These are phyloP conservation scores for Laticauda colubrina DNA, from an alignment of 2,113 vertebrate genomes.

Conservation along the genomic window DNA sequence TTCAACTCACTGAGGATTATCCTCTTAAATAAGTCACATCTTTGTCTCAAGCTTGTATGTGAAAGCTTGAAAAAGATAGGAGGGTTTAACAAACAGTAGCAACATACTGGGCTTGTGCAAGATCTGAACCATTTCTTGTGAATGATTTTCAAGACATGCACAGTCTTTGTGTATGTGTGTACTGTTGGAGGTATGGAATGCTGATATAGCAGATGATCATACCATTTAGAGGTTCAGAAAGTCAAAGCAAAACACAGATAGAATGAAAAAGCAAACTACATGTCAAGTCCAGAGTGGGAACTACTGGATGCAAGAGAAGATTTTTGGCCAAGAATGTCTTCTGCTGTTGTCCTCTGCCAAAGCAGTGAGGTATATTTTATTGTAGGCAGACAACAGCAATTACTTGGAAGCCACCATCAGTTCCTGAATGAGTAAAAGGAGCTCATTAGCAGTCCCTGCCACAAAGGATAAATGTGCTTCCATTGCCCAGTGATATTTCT, in stretches of 20 bases:
- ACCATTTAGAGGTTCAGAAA: neutral
- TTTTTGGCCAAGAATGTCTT: neutral
- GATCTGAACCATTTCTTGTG: neutral
- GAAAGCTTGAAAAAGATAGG: neutral
- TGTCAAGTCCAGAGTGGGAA: neutral
- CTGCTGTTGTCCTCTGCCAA: neutral
- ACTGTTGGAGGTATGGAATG: accelerated
- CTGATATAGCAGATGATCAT: neutral
- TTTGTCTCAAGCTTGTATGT: neutral
- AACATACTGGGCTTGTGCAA: neutral
- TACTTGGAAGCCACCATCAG: neutral
- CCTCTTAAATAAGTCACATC: neutral
- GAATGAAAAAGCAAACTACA: neutral
- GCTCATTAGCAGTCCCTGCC: neutral
- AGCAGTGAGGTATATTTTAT: neutral
- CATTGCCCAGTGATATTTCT: neutral
- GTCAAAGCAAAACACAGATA: neutral
- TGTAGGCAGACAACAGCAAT: neutral
- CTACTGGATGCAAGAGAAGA: neutral
- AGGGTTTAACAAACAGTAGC: neutral
- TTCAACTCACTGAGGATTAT: neutral
- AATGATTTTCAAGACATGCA: neutral
- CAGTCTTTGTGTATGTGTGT: neutral
- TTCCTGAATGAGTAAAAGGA: neutral
- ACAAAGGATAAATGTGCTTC: neutral